These are phyloP conservation scores for Heliconius nattereri DNA, from an alignment of 1,140 invertebrate species.

Conservation along the genomic window DNA sequence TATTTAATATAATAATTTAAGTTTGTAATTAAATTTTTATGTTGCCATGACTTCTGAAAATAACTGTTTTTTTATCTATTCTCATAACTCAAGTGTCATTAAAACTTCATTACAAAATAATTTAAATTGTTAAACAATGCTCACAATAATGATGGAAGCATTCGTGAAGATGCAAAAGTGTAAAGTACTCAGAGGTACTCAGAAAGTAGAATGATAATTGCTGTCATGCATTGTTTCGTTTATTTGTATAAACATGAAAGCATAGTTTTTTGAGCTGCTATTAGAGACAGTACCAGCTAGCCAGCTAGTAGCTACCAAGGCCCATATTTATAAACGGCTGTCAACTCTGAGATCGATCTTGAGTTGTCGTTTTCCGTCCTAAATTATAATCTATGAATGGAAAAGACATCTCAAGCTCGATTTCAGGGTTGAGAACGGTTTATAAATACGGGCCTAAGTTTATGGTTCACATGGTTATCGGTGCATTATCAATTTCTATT, in stretches of 20 bases:
- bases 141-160: neutral
- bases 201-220: neutral
- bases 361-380: too few relatives aligned
- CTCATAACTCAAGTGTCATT: neutral
- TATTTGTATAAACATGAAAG: neutral
- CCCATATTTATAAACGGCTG: too few relatives aligned
- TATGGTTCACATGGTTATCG: neutral
- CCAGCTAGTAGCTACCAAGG: too few relatives aligned
- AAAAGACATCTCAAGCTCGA: too few relatives aligned
- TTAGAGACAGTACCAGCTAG: neutral
- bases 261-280: neutral
- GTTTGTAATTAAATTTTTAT: neutral
- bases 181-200: neutral
- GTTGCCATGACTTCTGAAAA: neutral
- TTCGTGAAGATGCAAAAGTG: neutral
- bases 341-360: too few relatives aligned
- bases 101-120: neutral
- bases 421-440: too few relatives aligned
- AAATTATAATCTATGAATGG: too few relatives aligned
- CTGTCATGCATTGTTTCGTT: neutral
- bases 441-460: neutral
- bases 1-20: neutral
- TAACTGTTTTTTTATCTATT: neutral
- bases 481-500: too few relatives aligned
- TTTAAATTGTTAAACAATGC: neutral